These are phyloP conservation scores for Ceratitis capitata DNA, from an alignment of 1,140 invertebrate genomes.

Conservation along the genomic window DNA sequence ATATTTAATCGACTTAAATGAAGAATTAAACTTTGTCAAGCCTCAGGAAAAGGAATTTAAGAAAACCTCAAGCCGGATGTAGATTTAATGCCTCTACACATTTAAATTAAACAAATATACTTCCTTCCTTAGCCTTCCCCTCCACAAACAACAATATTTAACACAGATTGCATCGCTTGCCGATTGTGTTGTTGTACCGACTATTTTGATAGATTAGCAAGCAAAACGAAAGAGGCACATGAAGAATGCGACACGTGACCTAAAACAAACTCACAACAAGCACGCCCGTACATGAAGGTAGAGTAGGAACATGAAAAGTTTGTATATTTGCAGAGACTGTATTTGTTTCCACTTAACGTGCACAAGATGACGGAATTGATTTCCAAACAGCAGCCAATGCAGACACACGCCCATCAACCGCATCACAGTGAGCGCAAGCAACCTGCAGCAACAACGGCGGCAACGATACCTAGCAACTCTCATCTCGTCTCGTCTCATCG, in stretches of 20 bases:
- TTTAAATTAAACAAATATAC: background rate
- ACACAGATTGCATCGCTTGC: conserved; percentile 45
- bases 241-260: conserved; percentile 56
- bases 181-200: conserved; percentile 4
- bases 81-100: background rate
- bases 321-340: conserved; percentile 40
- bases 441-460: background rate
- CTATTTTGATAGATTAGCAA: conserved; percentile 63
- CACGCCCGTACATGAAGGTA: background rate
- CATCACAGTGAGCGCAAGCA: background rate
- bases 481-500: background rate
- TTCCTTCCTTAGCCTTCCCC: background rate
- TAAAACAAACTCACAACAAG: conserved; percentile 41
- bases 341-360: conserved; percentile 55
- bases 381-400: background rate
- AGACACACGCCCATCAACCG: background rate
- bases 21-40: too few relatives aligned
- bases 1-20: too few relatives aligned
- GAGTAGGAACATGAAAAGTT: background rate
- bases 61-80: background rate
- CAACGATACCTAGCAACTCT: too few relatives aligned
- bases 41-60: too few relatives aligned
- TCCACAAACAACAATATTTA: background rate
- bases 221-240: conserved; percentile 54
- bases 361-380: conserved; percentile 39